Evolutionary conservation across 2,797 vertebrate genomes (phyloP), one percentile per base, ranked within the genome.

Genomic region (Hypotaenidia philippensis): DNA sequence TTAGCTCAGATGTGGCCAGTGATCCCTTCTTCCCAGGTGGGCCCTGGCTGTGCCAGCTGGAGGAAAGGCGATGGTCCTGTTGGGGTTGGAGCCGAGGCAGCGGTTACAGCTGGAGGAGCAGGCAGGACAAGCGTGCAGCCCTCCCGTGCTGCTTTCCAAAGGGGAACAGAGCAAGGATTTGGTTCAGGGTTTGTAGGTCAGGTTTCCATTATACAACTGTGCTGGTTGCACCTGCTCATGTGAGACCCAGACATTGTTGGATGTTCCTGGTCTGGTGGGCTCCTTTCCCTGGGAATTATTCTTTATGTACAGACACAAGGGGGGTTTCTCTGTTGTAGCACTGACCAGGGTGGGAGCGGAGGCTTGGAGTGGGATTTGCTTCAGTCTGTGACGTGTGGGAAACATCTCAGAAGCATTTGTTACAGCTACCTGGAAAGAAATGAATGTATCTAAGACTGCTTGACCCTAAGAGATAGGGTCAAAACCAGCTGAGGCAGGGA

Each of bases 151-250:
- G 0, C 26, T 84, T 66, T 68, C 64, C 49, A 4, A 74, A 88
- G 64, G 71, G 32, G 52, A 69, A 20, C 31, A 29, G 11, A 77
- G 8, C 32, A 17, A 27, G 75, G 83, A 87, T 91, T 92, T 65
- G 81, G 64, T 80, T 93, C 55, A 21, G 77, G 93, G 84, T 96
- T 97, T 92, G 75, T 94, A 65, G 90, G 89, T 91, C 90, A 65
- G 76, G 71, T 89, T 85, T 76, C 72, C 72, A 27, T 96, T 94
- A 91, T 11, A 86, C 87, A 95, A 69, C 84, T 50, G 59, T 18
- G 7, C 79, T n/a, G 64, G 19, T 44, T 87, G 65, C 50, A 78
- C 85, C 66, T 60, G 44, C 59, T 70, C 0, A 0, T 25, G 59
- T 57, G 82, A 85, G 57, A 75, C 9, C 50, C 71, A 68, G 57